Base-by-base conservation (phyloP, 2,113 vertebrate species). In the Eulemur rufifrons region DNA sequence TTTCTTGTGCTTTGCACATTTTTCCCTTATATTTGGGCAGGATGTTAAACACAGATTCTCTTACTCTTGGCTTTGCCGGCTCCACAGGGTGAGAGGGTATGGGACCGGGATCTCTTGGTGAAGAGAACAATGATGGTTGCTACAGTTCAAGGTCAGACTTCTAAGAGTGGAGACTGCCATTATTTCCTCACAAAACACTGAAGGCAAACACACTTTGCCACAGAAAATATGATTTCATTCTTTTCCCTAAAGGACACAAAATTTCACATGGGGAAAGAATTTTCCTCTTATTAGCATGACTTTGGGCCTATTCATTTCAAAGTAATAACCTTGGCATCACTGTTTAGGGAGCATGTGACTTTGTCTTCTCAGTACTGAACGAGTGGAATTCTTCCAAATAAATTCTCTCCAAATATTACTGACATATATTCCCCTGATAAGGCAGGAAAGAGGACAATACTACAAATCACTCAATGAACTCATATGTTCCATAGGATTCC, bases 381-480 rank as follows among this genome's bases (percentile, higher is more conserved):
- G 64, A 76, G 42, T 91, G 21, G 29, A 80, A 91, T 71, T 74
- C 32, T 92, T 81, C 73, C 83, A 84, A 64, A 95, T 87, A 68
- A 64, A n/a, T 94, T 92, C 5, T 77, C 25, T 45, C 37, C 42
- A 47, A 56, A 50, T 34, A 82, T 18, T 37, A 95, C 42, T 63
- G 88, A 77, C 47, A 34, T 34, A 2, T 27, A 81, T 45, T 85
- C 54, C 59, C 92, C n/a, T 71, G 32, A 63, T 2, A 3, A 12
- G 18, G 6, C 25, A 42, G 39, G 37, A 83, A 91, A 83, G 8
- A 63, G 18, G 17, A 52, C 77, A 47, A 2, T 23, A 20, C 2
- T 20, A 27, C 14, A 82, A 20, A 80, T 89, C 81, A 68, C 12
- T 77, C 1, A 3, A 61, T 54, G 27, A 47, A 96, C 54, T 86